These are phyloP conservation scores for Gymnothorax javanicus DNA, from an alignment of 2,797 vertebrate genomes.

Conservation along the genomic window DNA sequence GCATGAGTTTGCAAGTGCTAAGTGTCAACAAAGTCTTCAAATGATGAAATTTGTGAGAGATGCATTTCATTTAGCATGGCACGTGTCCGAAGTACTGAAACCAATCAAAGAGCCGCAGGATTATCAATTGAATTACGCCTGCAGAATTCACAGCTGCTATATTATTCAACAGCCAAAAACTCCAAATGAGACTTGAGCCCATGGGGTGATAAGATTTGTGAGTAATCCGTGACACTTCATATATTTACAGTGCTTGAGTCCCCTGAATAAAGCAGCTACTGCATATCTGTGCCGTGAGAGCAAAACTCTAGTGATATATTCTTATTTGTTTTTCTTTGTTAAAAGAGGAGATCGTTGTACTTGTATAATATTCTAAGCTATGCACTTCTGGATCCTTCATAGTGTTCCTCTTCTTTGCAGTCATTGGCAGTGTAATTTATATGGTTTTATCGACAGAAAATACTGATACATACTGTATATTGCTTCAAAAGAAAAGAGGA, in stretches of 20 bases:
- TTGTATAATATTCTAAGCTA: neutral
- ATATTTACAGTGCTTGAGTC: neutral
- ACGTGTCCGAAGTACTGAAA: conserved; percentile 4
- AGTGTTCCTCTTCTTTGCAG: neutral
- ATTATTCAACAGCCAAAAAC: neutral
- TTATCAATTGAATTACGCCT: neutral
- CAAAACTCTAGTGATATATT: neutral
- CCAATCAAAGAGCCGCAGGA: neutral
- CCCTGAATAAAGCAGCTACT: neutral
- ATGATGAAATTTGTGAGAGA: neutral
- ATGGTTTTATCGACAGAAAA: neutral
- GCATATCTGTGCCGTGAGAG: neutral
- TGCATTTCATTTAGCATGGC: neutral
- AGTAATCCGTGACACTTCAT: conserved; percentile 1
- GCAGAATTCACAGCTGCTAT: neutral
- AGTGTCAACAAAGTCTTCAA: conserved; percentile 10
- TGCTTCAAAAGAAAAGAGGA: neutral
- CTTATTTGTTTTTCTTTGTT: conserved; percentile 6
- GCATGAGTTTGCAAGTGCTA: conserved; percentile 7
- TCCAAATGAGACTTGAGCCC: neutral
- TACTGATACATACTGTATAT: neutral
- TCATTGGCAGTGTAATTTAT: neutral
- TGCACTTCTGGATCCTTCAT: neutral
- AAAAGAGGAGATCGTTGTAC: neutral
- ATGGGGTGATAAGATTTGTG: neutral